Evolutionary conservation across 37 sponge, comb jelly and placozoan genomes (phyloP).

Genomic region (Bolinopsis microptera): DNA sequence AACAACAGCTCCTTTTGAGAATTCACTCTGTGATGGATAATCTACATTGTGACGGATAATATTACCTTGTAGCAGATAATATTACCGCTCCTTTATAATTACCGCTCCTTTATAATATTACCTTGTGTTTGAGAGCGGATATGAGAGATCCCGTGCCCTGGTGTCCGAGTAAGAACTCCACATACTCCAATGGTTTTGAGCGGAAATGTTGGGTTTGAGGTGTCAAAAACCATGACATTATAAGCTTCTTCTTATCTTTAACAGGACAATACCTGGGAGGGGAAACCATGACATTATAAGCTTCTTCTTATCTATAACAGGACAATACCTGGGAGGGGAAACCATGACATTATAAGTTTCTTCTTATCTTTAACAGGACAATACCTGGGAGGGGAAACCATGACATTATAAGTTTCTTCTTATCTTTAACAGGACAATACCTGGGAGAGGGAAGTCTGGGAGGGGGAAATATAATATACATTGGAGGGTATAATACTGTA

Average conservation of each 20-base stretch:
- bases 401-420: background rate
- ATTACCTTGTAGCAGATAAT: too few relatives aligned
- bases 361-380: slow-evolving; percentile 45
- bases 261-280: slow-evolving; percentile 42
- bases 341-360: background rate
- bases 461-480: too few relatives aligned
- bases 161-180: slow-evolving; percentile 81
- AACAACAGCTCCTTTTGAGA: too few relatives aligned
- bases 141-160: slow-evolving; percentile 82
- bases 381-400: slow-evolving; percentile 35
- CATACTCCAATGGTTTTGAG: slow-evolving; percentile 74
- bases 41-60: too few relatives aligned
- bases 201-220: slow-evolving; percentile 53
- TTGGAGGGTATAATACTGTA: too few relatives aligned
- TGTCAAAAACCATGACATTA: background rate
- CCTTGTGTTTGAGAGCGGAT: slow-evolving; percentile 66
- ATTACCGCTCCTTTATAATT: too few relatives aligned
- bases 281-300: background rate
- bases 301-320: slow-evolving; percentile 33
- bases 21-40: too few relatives aligned
- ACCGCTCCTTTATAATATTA: too few relatives aligned
- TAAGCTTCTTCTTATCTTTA: slow-evolving; percentile 41
- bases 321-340: slow-evolving; percentile 15
- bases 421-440: slow-evolving; percentile 44
- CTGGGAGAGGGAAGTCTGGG: background rate